A percentile compares a stretch with the other conserved stretches of the same genome.
Conservation (phyloP, 2,797 vertebrate genomes). For the Leuciscus waleckii region DNA sequence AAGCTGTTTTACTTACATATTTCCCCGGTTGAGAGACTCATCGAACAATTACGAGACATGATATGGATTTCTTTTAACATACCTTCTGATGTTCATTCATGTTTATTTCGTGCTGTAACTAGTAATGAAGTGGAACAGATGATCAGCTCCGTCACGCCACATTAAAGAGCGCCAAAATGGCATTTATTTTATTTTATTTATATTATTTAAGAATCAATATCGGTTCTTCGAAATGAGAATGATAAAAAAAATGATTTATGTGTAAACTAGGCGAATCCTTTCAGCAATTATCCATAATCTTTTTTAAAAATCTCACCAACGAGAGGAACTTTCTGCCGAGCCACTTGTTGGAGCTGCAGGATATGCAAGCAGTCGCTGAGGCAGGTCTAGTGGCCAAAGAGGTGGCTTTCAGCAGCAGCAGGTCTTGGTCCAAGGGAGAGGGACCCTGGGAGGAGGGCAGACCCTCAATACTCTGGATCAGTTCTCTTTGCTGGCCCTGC, state of each 20-base stretch:
- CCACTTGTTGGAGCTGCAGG: constrained; percentile 93
- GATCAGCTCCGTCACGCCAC: background rate
- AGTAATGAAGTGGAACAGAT: background rate
- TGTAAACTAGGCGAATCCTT: too few species aligned
- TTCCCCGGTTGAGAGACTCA: background rate
- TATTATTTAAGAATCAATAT: background rate
- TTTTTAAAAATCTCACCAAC: constrained; percentile 77
- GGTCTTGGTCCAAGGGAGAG: constrained; percentile 94
- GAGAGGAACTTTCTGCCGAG: constrained; percentile 86
- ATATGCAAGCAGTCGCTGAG: constrained; percentile 98
- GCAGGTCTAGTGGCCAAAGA: constrained; percentile 98
- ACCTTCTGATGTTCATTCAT: background rate
- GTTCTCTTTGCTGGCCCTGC: constrained; percentile 93
- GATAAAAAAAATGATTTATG: too few species aligned
- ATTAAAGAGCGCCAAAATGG: background rate
- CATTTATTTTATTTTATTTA: background rate
- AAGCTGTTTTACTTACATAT: background rate
- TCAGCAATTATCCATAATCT: too few species aligned
- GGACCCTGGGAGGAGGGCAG: constrained; percentile 88
- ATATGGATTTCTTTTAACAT: background rate
- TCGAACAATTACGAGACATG: background rate
- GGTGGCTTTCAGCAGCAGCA: constrained; percentile 97
- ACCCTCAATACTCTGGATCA: constrained; percentile 94
- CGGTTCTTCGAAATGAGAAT: too few species aligned
- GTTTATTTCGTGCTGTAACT: background rate